Evolutionary conservation across 2,888 invertebrate species (phyloP).

Genomic region (Dinocampus coccinellae): DNA sequence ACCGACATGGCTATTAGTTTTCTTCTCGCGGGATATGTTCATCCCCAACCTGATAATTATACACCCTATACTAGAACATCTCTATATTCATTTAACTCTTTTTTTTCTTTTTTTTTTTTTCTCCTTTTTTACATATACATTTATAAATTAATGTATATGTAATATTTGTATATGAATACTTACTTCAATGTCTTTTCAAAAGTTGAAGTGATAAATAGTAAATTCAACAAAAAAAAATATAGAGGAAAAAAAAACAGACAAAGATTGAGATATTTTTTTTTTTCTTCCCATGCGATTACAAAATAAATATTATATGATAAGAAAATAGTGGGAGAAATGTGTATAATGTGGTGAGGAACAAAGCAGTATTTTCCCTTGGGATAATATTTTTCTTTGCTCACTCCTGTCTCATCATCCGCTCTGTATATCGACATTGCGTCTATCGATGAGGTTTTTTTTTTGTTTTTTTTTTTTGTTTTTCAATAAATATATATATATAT

Average conservation of each 20-base stretch:
- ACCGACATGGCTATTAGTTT: slow-evolving; percentile 4
- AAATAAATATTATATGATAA: not conserved
- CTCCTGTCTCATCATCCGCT: not conserved
- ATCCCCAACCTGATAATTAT: slow-evolving; percentile 6
- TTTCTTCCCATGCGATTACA: no score
- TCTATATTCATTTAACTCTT: no score
- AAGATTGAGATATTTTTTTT: no score
- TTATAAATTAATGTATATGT: no score
- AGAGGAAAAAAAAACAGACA: no score
- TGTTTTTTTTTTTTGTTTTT: not conserved
- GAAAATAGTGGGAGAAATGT: not conserved
- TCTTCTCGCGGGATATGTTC: slow-evolving; percentile 14
- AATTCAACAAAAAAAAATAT: no score
- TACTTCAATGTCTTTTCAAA: no score
- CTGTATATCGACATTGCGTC: not conserved
- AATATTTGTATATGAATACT: no score
- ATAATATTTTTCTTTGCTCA: slow-evolving; percentile 21
- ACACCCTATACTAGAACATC: not conserved
- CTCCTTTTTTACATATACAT: not conserved
- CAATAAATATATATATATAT: no score
- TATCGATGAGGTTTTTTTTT: no score
- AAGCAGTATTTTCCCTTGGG: slow-evolving; percentile 14
- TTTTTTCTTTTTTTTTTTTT: no score
- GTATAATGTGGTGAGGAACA: not conserved
- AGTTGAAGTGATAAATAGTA: no score